Base-by-base conservation (phyloP, 2,797 vertebrate species). In the Cirrhinus molitorella region DNA sequence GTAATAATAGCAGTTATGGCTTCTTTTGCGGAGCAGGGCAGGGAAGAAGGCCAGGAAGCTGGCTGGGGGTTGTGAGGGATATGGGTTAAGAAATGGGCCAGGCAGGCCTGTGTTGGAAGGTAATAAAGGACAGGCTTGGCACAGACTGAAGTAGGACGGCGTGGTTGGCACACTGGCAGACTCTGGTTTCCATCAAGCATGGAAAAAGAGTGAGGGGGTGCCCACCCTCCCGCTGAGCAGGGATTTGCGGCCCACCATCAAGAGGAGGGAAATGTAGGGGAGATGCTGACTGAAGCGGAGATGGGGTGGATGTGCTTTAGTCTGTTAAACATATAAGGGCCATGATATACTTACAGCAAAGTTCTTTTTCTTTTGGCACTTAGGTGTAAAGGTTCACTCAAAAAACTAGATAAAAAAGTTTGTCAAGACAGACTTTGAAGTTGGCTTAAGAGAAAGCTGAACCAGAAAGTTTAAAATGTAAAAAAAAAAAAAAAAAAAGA, bases 1-100 rank as follows among this genome's bases (percentile, higher is more conserved):
- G 86, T 81, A 91, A 91, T 91, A 92, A 92, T 91, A 92, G 84
- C 91, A 89, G 87, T 92, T 86, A 91, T 92, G 89, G 91, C 90
- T 91, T 82, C 85, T 86, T 76, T 78, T 2, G 3, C 1, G 1
- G 81, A 91, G 87, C 86, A 87, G 90, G 6, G 61, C 86, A 83
- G 85, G 85, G 89, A 89, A 92, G 90, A 90, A 78, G 86, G 88
- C 90, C 83, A 88, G 80, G 88, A 81, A 82, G 16, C 89, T 85
- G 79, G 81, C 88, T 66, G 57, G 57, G 28, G 57, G 70, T 61
- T 40, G 16, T n/a, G 45, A 21, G 59, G 71, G n/a, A 74, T 74
- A 53, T 66, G 49, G 59, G 72, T 83, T 67, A 89, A 89, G 37
- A 40, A 76, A 68, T 55, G 47, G 88, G 86, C 59, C 84, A 87